Base-by-base conservation (phyloP, 2,113 vertebrate genomes). In the Catharus fuscescens region DNA sequence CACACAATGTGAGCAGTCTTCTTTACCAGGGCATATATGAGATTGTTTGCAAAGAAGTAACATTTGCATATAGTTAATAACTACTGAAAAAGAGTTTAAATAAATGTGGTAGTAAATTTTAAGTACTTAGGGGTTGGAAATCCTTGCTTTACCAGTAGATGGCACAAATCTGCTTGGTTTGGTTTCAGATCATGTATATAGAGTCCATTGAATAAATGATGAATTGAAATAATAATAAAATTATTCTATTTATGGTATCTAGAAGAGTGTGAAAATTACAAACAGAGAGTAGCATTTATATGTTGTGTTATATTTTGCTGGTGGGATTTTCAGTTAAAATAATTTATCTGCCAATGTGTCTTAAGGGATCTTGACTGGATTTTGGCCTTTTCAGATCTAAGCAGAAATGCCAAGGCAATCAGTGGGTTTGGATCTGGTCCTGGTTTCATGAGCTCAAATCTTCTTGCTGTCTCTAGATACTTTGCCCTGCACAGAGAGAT, bases 131-230 rank as follows among this genome's bases (percentile, higher is more conserved):
- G 26, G 53, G 31, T 40, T 85, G 14, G 52, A 96, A 95, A 90
- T 38, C 52, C 29, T 65, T 71, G 4, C 7, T 93, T 95, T 69
- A 70, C 96, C 96, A 96, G 94, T 88, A 97, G 96, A 92, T 97
- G 96, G 96, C 94, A 77, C 71, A 96, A 95, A 95, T 82, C 47
- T 91, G 23, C 92, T 93, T 95, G 25, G 21, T 95, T 95, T 94
- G 19, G 18, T 77, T 91, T 93, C 40, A 78, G 47, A 64, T 48
- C n/a, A 8, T 18, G 8, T 18, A 14, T 32, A 74, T 90, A 61
- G 31, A 45, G 57, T 60, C 10, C 2, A 2, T 2, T 64, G 44
- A 69, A 34, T 9, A 92, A 84, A 84, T 20, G 61, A 82, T 45
- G 4, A 66, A 29, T 69, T 69, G 8, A 80, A 82, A 59, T 50